A percentile compares a stretch with the other conserved stretches of the same genome.
Evolutionary conservation across 1,140 invertebrate genomes (phyloP).

Genomic region (Saccostrea cuccullata): DNA sequence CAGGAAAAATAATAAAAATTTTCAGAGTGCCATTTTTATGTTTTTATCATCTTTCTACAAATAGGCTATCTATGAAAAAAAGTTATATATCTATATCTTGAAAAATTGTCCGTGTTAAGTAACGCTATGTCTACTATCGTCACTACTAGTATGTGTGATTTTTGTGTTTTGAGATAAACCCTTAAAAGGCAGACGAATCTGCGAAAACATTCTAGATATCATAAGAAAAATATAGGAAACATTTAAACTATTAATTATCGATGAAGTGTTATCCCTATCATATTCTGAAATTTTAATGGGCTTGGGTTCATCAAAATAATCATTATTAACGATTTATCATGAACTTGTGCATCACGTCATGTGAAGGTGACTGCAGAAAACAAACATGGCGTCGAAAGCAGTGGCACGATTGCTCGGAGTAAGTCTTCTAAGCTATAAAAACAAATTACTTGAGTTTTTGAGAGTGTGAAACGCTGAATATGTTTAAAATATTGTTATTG

Average conservation of each 20-base stretch:
- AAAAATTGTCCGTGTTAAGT: too few relatives aligned
- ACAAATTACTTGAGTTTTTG: background rate
- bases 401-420: background rate
- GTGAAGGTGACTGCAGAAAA: conserved; percentile 40
- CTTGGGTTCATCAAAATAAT: background rate
- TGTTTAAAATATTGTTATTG: too few relatives aligned
- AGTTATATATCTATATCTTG: too few relatives aligned
- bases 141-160: background rate
- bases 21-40: too few relatives aligned
- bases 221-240: background rate
- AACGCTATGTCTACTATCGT: background rate
- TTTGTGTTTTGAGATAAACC: background rate
- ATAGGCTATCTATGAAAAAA: too few relatives aligned
- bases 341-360: background rate
- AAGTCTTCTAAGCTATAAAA: background rate
- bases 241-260: background rate
- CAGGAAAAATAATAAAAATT: too few relatives aligned
- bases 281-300: too few relatives aligned
- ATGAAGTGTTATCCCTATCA: background rate
- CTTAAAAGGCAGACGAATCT: background rate
- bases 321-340: background rate
- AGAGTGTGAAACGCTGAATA: too few relatives aligned
- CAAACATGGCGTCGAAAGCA: conserved; percentile 31
- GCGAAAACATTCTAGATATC: background rate
- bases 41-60: too few relatives aligned